Evolutionary conservation across 2,888 invertebrate genomes (phyloP).

Genomic region (Netelia fuscicornis): DNA sequence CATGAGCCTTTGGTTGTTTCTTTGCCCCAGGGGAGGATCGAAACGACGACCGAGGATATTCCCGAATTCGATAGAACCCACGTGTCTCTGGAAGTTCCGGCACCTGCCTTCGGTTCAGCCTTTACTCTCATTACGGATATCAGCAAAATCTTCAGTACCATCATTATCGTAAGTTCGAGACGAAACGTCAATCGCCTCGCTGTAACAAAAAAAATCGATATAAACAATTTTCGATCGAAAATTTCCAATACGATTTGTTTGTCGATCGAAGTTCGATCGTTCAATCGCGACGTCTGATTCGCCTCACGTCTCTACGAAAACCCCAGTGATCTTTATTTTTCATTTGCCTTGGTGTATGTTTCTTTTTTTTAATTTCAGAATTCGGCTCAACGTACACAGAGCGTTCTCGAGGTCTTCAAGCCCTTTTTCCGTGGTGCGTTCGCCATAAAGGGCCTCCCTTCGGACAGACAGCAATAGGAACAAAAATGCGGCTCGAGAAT

Average conservation of each 20-base stretch:
- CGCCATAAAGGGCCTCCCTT: constrained; percentile 89
- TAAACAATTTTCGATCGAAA: not conserved
- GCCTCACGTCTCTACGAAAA: too few relatives aligned
- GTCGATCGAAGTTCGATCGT: not conserved
- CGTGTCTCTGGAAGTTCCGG: constrained; percentile 89
- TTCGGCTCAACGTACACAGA: constrained; percentile 91
- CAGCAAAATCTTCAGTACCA: constrained; percentile 89
- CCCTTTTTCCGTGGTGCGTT: constrained; percentile 91
- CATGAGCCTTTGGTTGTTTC: constrained; percentile 4
- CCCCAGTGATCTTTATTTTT: not conserved
- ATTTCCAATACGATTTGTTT: not conserved
- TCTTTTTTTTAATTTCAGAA: constrained; percentile 87
- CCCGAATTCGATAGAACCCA: constrained; percentile 85
- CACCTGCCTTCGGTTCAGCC: constrained; percentile 88
- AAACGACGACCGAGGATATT: constrained; percentile 85
- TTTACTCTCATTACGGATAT: constrained; percentile 89
- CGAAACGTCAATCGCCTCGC: not conserved
- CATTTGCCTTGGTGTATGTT: constrained; percentile 2
- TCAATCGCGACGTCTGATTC: not conserved
- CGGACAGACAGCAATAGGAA: constrained; percentile 76
- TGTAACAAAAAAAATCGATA: not conserved
- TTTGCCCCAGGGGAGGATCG: constrained; percentile 71
- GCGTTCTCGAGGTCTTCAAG: constrained; percentile 90
- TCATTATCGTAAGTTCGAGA: constrained; percentile 87
- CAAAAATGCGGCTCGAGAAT: not conserved